These are phyloP conservation scores for Panulirus ornatus DNA, from an alignment of 1,140 invertebrate genomes.

Conservation along the genomic window DNA sequence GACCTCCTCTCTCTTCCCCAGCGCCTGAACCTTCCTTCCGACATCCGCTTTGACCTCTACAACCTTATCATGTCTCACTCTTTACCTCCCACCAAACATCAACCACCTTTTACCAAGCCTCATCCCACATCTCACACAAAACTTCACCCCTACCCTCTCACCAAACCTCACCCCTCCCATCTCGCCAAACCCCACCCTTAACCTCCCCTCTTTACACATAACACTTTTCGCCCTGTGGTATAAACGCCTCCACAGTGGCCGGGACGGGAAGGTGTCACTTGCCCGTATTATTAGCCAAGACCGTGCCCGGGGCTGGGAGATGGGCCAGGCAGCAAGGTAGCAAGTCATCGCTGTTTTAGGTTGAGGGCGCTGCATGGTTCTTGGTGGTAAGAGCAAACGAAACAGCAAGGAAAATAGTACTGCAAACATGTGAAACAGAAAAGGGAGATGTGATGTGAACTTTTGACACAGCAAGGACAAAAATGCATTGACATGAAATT, in stretches of 20 bases:
- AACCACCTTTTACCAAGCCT: neutral
- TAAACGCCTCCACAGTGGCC: neutral
- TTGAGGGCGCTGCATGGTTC: no score
- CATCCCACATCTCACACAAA: neutral
- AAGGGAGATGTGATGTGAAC: no score
- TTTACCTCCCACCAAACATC: neutral
- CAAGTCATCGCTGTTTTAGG: no score
- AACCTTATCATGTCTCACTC: neutral
- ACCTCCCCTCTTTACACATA: neutral
- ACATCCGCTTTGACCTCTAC: neutral
- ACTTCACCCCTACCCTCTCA: neutral
- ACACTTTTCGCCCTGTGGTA: neutral
- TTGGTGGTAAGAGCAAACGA: no score
- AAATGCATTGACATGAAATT: no score
- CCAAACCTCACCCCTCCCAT: neutral
- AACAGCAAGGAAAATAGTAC: no score
- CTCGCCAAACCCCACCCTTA: neutral
- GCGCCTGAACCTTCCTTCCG: neutral
- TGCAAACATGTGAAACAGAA: no score
- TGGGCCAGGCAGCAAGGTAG: no score
- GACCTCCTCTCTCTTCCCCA: neutral
- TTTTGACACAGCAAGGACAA: no score
- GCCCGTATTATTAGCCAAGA: slow-evolving; percentile 32
- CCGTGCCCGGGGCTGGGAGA: neutral
- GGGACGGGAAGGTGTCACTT: slow-evolving; percentile 59